Percentiles rank a stretch among this genome's conserved stretches.
Evolutionary conservation across 2,113 vertebrate genomes (phyloP).

Genomic region (Piaya cayana): DNA sequence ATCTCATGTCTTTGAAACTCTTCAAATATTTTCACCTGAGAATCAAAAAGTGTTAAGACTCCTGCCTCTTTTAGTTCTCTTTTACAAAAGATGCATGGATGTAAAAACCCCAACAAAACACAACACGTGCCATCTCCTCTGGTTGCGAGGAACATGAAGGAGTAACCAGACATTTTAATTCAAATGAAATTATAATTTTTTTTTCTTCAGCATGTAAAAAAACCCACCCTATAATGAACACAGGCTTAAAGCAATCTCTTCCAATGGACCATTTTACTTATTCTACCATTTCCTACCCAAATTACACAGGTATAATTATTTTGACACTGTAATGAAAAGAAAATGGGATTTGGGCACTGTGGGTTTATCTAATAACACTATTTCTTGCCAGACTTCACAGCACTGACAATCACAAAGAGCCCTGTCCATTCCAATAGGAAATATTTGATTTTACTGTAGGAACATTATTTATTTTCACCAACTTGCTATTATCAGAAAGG

Average conservation of each 20-base stretch:
- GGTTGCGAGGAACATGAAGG: conserved; percentile 62
- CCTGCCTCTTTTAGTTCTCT: conserved; percentile 49
- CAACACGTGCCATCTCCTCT: conserved; percentile 50
- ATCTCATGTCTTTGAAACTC: conserved; percentile 46
- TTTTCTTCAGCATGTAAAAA: conserved; percentile 49
- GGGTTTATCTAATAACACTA: conserved; percentile 89
- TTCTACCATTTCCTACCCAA: conserved; percentile 85
- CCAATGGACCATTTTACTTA: conserved; percentile 83
- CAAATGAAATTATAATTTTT: conserved; percentile 63
- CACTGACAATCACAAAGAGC: conserved; percentile 86
- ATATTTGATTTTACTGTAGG: conserved; percentile 87
- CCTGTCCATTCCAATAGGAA: conserved; percentile 87
- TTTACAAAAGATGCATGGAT: conserved; percentile 20
- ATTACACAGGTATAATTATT: conserved; percentile 90
- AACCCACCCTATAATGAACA: conserved; percentile 76
- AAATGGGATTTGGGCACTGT: conserved; percentile 89
- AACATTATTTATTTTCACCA: conserved; percentile 90
- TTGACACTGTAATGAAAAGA: conserved; percentile 90
- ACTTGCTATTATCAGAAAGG: conserved; percentile 88
- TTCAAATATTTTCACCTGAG: conserved; percentile 35
- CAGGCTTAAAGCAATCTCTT: conserved; percentile 76
- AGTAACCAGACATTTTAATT: conserved; percentile 67
- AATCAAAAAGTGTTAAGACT: conserved; percentile 48
- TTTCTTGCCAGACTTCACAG: conserved; percentile 88
- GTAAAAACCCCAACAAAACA: conserved; percentile 27